These are phyloP conservation scores for Matsumyia berberina DNA, from an alignment of 2,888 invertebrate genomes.

Conservation along the genomic window DNA sequence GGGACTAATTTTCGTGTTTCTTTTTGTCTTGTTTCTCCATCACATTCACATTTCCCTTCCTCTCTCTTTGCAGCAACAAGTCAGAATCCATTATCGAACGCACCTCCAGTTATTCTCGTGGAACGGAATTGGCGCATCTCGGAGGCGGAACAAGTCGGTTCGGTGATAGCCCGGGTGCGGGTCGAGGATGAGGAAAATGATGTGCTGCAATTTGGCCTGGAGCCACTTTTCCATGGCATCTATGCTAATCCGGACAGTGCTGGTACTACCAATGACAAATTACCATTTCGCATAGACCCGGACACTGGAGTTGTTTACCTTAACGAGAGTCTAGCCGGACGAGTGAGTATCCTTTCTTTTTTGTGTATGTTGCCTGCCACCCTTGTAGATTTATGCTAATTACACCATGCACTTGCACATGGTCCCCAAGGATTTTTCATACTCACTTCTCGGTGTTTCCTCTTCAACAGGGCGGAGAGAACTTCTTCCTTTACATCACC, in stretches of 20 bases:
- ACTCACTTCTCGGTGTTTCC: background rate
- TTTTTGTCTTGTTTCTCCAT: slow-evolving; percentile 8
- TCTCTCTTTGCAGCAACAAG: slow-evolving; percentile 77
- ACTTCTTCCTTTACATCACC: slow-evolving; percentile 88
- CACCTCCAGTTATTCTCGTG: slow-evolving; percentile 89
- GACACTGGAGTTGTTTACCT: slow-evolving; percentile 91
- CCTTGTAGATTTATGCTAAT: slow-evolving; percentile 44
- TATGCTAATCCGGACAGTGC: slow-evolving; percentile 77
- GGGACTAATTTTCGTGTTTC: slow-evolving; percentile 41
- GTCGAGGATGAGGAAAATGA: slow-evolving; percentile 88
- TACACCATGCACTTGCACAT: background rate
- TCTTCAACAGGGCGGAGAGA: slow-evolving; percentile 86
- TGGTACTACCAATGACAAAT: slow-evolving; percentile 78
- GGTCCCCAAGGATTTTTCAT: slow-evolving; percentile 2
- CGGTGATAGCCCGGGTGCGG: slow-evolving; percentile 88
- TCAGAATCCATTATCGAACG: slow-evolving; percentile 79
- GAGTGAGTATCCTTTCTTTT: slow-evolving; percentile 86
- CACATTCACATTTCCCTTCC: background rate
- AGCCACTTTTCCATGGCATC: slow-evolving; percentile 85
- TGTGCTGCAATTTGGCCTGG: slow-evolving; percentile 88
- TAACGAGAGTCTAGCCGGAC: slow-evolving; percentile 90
- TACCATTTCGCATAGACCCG: slow-evolving; percentile 91
- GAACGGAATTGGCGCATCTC: slow-evolving; percentile 91
- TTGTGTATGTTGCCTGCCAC: background rate
- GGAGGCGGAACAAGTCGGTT: slow-evolving; percentile 89